phyloP scores from a whole-genome alignment of 2,797 vertebrate species.

The Manis pentadactyla region DNA sequence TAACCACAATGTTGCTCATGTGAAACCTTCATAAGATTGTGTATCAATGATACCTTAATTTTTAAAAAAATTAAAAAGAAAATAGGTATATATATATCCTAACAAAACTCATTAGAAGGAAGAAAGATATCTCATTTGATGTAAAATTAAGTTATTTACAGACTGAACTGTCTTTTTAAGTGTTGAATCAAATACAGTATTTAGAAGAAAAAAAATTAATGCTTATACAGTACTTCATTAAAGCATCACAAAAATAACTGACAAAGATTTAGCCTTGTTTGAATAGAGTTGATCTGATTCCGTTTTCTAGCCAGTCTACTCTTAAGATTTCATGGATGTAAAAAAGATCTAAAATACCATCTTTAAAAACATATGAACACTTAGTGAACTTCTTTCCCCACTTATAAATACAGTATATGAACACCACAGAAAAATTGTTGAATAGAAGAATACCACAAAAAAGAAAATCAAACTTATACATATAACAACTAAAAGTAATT shows the following conservation, averaged over 20 bases:
- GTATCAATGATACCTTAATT: no score
- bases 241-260: background rate
- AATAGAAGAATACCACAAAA: background rate
- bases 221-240: background rate
- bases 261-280: background rate
- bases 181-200: background rate
- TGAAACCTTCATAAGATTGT: no score
- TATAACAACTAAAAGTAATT: background rate
- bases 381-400: background rate
- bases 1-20: no score
- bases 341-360: background rate
- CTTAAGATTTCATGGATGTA: background rate
- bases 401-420: background rate
- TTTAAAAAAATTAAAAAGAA: background rate
- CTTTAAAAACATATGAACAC: background rate
- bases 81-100: background rate
- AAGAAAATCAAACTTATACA: background rate
- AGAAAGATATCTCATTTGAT: background rate
- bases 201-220: background rate
- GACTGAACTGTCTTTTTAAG: background rate
- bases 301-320: background rate
- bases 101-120: slow-evolving; percentile 18
- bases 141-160: background rate
- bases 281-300: background rate
- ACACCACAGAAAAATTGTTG: background rate